Evolutionary conservation across 2,797 vertebrate genomes (phyloP), one percentile per base, ranked within the genome.

Genomic region (Acropternis orthonyx): DNA sequence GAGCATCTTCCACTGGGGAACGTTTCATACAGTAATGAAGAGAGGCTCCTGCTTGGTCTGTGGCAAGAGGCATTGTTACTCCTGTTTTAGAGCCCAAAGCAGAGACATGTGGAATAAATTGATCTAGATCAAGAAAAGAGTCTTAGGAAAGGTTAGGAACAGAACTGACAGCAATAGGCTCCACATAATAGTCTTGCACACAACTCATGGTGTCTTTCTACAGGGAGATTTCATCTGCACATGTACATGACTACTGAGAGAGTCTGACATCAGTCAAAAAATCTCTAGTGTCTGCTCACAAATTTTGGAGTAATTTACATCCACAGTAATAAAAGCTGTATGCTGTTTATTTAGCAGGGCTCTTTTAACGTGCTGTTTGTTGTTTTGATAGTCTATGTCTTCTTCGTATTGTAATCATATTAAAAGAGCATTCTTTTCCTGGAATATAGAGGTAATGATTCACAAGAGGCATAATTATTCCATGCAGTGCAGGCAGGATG

Each of bases 371-470:
- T 24, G 36, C 73, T 90, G 17, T 68, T 84, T 72, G 83, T 63
- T 78, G 54, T 71, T 84, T 88, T 95, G 80, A 72, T 84, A 85
- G 83, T 84, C 76, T 72, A 30, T 58, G 68, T 92, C 66, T 90
- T 81, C 79, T 68, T 85, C 75, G 58, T 78, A 30, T 73, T 73
- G 62, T 92, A 93, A 88, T 90, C 59, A n/a, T 80, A 86, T 94
- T 93, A 93, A 92, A 94, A 94, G 79, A 92, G 30, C 68, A 58
- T 95, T 85, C 74, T 92, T 93, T 83, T 79, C 93, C 89, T 81
- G 88, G 73, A 92, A 91, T 93, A 95, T 95, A 91, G 91, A 91
- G 75, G 61, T 94, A 92, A 92, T 92, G 77, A 94, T 94, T 97
- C 94, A 88, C 85, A 91, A 95, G 95, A 55, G 69, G 88, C 77